Evolutionary conservation across 2,113 vertebrate species (phyloP), one percentile per base, ranked within the genome.

Genomic region (Hipposideros armiger): DNA sequence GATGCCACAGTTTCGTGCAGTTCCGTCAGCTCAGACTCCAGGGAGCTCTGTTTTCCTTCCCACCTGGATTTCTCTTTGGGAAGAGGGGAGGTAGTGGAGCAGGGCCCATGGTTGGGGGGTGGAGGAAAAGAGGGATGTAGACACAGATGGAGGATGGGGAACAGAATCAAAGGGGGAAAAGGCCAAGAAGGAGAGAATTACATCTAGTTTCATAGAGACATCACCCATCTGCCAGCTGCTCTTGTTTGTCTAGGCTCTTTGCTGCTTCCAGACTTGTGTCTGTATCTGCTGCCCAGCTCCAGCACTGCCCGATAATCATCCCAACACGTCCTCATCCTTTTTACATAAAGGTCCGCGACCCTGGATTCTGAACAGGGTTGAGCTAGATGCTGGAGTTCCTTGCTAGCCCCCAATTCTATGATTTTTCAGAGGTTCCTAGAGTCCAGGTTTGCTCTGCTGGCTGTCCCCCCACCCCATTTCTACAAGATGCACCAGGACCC

Each of bases 1-100:
- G 96, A 96, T 0, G 52, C 20, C 96, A 98, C 70, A 45, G 97
- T 97, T 42, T 97, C 97, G 19, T 0, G 93, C 8, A 98, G 91
- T 87, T 96, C 66, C 80, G 36, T 95, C 93, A 98, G 85, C 54
- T 97, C 96, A 85, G 72, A 96, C 56, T 98, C 95, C 1, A 96
- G 67, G 69, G 94, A 94, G 47, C 15, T 95, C 14, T 92, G 97
- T 87, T 97, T 95, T 47, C 26, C 15, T 97, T 98, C 98, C 97
- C 95, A 78, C 60, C 91, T 95, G 92, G 77, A 90, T 77, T 69
- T 98, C 98, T 98, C 95, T 98, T 95, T 26, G 84, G 70, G 45
- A 62, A 97, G 91, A 76, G n/a, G 32, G 89, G 28, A 93, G 32
- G 47, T 45, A 15, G n/a, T 15, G 8, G 91, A 95, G 52, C 19